Conservation (phyloP, 2,113 vertebrate genomes). For the Heloderma charlesbogerti region DNA sequence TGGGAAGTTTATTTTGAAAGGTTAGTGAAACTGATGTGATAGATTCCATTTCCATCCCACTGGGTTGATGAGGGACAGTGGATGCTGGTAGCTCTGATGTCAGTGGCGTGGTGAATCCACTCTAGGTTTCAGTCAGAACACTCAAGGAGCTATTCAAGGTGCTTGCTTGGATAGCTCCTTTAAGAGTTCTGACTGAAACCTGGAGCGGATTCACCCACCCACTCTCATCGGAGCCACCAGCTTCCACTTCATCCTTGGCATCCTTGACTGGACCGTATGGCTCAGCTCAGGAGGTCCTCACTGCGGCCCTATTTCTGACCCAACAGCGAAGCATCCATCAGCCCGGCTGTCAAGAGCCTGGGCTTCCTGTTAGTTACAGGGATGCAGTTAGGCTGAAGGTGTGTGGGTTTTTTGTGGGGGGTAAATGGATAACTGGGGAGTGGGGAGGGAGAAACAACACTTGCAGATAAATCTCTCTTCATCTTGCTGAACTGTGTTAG, state of each 20-base stretch:
- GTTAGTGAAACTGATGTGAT: slow-evolving; percentile 39
- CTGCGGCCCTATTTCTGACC: slow-evolving; percentile 60
- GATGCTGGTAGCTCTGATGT: too few species aligned
- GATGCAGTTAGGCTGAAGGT: not conserved
- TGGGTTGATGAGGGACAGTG: slow-evolving; percentile 36
- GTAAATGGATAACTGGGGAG: not conserved
- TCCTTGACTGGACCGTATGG: slow-evolving; percentile 54
- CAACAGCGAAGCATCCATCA: slow-evolving; percentile 63
- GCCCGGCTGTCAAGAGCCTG: slow-evolving; percentile 61
- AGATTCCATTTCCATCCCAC: not conserved
- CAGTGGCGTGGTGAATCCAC: too few species aligned
- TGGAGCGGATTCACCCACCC: too few species aligned
- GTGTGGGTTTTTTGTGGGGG: too few species aligned
- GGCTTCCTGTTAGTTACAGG: slow-evolving; percentile 50
- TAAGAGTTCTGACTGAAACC: too few species aligned
- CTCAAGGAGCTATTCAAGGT: too few species aligned
- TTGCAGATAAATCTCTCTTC: not conserved
- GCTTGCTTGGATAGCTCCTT: too few species aligned
- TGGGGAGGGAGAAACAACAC: not conserved
- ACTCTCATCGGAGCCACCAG: too few species aligned
- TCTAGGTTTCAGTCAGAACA: too few species aligned
- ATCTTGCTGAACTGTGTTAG: not conserved
- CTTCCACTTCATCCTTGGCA: slow-evolving; percentile 55
- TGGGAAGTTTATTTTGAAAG: not conserved
- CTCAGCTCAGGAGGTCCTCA: slow-evolving; percentile 52